Conservation (phyloP, 2,797 vertebrate species). For the Sphaeramia orbicularis region DNA sequence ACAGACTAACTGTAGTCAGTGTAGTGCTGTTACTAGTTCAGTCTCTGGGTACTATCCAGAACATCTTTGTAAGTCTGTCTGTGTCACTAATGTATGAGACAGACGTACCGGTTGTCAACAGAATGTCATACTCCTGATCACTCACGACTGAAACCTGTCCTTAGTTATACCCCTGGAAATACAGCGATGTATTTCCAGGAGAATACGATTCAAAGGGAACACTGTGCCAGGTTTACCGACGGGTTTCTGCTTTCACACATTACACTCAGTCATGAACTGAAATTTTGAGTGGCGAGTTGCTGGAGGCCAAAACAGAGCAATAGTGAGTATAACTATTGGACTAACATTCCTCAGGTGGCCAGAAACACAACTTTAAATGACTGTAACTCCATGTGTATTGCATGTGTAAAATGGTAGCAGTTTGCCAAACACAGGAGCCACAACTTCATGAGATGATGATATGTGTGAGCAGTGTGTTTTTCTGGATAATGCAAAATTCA, state of each 20-base stretch:
- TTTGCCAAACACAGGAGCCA: not conserved
- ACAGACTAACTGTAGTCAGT: not conserved
- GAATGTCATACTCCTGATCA: not conserved
- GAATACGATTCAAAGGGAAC: not conserved
- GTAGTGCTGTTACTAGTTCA: not conserved
- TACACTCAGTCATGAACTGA: not conserved
- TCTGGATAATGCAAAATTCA: not conserved
- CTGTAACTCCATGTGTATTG: not conserved
- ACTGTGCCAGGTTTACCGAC: not conserved
- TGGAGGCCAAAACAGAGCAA: not conserved
- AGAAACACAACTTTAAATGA: not conserved
- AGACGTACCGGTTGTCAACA: not conserved
- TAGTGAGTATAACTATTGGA: not conserved
- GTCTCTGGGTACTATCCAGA: not conserved
- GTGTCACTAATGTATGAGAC: slow-evolving; percentile 1
- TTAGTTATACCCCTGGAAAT: too few relatives aligned
- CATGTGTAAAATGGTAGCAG: not conserved
- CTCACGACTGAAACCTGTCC: too few relatives aligned
- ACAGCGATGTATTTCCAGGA: not conserved
- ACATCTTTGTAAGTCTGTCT: not conserved
- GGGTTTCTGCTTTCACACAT: not conserved
- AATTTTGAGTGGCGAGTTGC: not conserved
- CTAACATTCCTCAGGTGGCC: not conserved
- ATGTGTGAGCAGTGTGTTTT: not conserved
- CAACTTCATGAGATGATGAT: not conserved